Percentiles rank a stretch among this genome's conserved stretches.
Evolutionary conservation across 2,113 vertebrate genomes (phyloP).

Genomic region (Hypomesus transpacificus): DNA sequence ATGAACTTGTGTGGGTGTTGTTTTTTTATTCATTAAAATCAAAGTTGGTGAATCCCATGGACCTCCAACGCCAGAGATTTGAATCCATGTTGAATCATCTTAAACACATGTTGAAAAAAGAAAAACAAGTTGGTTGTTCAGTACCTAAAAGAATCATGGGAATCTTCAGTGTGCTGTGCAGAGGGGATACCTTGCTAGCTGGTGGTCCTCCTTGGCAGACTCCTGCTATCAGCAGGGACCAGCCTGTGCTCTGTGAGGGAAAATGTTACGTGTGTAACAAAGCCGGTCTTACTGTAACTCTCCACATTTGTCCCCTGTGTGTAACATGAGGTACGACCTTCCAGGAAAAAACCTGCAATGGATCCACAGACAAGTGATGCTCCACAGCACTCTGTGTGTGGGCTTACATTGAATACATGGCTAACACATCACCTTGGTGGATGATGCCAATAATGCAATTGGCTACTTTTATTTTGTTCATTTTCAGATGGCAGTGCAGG

Average conservation of each 20-base stretch:
- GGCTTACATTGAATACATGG: conserved; percentile 22
- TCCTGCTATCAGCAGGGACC: conserved; percentile 55
- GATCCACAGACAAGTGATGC: conserved; percentile 25
- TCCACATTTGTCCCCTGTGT: conserved; percentile 53
- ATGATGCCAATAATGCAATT: no score
- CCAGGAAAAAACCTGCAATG: conserved; percentile 43
- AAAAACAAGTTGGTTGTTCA: background rate
- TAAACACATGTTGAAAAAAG: conserved; percentile 28
- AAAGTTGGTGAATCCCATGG: conserved; percentile 55
- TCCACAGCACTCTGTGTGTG: conserved; percentile 45
- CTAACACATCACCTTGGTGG: background rate
- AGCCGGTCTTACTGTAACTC: conserved; percentile 50
- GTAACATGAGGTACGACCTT: conserved; percentile 55
- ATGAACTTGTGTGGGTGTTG: conserved; percentile 72
- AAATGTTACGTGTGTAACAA: conserved; percentile 53
- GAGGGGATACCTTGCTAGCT: conserved; percentile 56
- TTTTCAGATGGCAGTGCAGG: no score
- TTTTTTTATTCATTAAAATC: conserved; percentile 53
- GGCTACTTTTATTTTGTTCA: no score
- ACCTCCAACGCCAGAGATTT: conserved; percentile 55
- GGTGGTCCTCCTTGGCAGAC: conserved; percentile 2
- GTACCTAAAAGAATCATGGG: conserved; percentile 10
- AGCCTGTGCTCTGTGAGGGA: conserved; percentile 58
- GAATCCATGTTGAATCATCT: conserved; percentile 59
- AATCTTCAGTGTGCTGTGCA: conserved; percentile 46